phyloP scores from a whole-genome alignment of 2,888 invertebrate genomes.

The Entomobrya multifasciata region DNA sequence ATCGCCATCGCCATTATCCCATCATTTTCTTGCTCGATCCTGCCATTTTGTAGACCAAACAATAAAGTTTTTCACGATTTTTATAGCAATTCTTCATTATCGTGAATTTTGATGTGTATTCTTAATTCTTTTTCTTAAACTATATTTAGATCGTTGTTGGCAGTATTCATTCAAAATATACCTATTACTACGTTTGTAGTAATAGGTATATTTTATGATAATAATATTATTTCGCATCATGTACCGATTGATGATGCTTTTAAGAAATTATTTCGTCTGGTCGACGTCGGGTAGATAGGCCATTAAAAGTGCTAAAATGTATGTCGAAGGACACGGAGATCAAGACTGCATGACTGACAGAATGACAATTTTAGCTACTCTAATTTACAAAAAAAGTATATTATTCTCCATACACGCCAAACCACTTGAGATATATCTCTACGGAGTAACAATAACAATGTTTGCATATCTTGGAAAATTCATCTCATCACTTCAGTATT shows the following conservation, averaged over 20 bases:
- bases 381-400: background rate
- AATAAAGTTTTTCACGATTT: conserved; percentile 23
- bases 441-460: conserved; percentile 1
- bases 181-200: background rate
- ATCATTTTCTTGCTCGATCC: background rate
- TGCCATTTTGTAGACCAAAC: background rate
- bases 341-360: conserved; percentile 59
- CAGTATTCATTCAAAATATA: background rate
- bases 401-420: background rate
- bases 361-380: conserved; percentile 18
- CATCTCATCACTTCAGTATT: background rate
- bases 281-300: conserved; percentile 37
- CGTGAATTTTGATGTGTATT: background rate
- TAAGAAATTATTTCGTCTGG: conserved; percentile 12
- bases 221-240: conserved; percentile 9
- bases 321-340: conserved; percentile 58
- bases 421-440: background rate
- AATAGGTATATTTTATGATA: background rate
- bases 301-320: conserved; percentile 64
- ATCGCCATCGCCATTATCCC: too few relatives aligned
- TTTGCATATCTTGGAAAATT: background rate
- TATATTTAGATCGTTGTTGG: conserved; percentile 46
- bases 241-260: conserved; percentile 2
- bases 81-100: background rate
- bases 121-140: too few relatives aligned